Evolutionary conservation across 2,113 vertebrate genomes (phyloP), one percentile per base, ranked within the genome.

Genomic region (Callipepla squamata): DNA sequence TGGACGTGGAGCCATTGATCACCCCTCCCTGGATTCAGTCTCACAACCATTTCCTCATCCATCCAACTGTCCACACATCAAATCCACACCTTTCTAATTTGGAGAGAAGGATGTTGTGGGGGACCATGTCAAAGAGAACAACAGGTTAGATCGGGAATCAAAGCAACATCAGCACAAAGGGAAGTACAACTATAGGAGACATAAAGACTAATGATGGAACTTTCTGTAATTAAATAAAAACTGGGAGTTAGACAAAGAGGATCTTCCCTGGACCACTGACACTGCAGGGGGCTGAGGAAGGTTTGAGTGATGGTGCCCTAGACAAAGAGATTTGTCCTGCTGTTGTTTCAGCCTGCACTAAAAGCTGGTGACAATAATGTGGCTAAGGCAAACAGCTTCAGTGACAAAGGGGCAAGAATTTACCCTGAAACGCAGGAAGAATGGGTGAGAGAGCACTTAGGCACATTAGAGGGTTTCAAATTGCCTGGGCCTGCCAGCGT

Each of bases 371-470:
- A 53, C 75, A 82, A 11, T 6, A 67, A 53, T 9, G 63, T 23
- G 45, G 74, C 20, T 73, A 87, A 68, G 5, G 6, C 5, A 77
- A 93, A 68, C 4, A 11, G 63, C 42, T 84, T 44, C 1, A 0
- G 40, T 82, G 75, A 82, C 63, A 92, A 85, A 87, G 59, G 74
- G 40, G 18, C 44, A 65, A 76, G 62, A 84, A 95, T 92, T 93
- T n/a, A 62, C 38, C 34, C n/a, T 79, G 70, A 45, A 80, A 22
- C 62, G 42, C 70, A 45, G 62, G 22, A 81, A 87, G 30, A 83
- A 85, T 69, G 81, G 25, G 17, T 32, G n/a, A 65, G 75, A 85
- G 74, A 91, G 58, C 79, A 79, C 81, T 91, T 34, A 61, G 23
- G 36, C 36, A 75, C 74, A 61, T 92, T 79, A 89, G 79, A 67